These are phyloP conservation scores for Sphenodon punctatus DNA, from an alignment of 2,797 vertebrate species.

Conservation along the genomic window DNA sequence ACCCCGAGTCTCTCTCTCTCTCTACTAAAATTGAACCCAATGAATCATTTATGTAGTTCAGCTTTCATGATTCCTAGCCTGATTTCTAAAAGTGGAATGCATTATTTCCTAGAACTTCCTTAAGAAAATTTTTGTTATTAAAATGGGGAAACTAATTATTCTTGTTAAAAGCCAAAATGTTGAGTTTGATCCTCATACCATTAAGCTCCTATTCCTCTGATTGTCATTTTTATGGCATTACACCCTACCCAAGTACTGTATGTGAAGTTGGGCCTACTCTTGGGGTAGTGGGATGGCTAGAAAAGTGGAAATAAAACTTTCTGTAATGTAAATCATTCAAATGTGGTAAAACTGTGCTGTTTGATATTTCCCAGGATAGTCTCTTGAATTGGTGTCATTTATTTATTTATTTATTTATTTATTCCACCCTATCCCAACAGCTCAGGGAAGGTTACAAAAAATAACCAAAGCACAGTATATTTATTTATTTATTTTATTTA, in stretches of 20 bases:
- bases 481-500: no score
- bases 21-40: slow-evolving; percentile 21
- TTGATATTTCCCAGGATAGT: slow-evolving; percentile 19
- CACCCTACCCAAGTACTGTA: neutral
- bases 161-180: neutral
- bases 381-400: slow-evolving; percentile 10
- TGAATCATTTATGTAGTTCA: slow-evolving; percentile 39
- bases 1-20: slow-evolving; percentile 16
- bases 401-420: no score
- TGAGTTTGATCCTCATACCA: neutral
- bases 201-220: slow-evolving; percentile 1
- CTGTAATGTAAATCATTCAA: neutral
- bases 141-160: neutral
- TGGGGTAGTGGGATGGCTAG: neutral
- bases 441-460: no score
- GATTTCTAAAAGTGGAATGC: slow-evolving; percentile 8
- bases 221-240: slow-evolving; percentile 29
- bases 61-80: slow-evolving; percentile 18
- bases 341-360: neutral
- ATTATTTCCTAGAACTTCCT: neutral
- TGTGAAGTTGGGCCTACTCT: neutral
- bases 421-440: no score
- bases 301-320: slow-evolving; percentile 36
- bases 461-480: no score
- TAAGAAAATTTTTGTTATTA: neutral